Conservation (phyloP, 1,140 invertebrate species). For the Phymorhynchus buccinoides region DNA sequence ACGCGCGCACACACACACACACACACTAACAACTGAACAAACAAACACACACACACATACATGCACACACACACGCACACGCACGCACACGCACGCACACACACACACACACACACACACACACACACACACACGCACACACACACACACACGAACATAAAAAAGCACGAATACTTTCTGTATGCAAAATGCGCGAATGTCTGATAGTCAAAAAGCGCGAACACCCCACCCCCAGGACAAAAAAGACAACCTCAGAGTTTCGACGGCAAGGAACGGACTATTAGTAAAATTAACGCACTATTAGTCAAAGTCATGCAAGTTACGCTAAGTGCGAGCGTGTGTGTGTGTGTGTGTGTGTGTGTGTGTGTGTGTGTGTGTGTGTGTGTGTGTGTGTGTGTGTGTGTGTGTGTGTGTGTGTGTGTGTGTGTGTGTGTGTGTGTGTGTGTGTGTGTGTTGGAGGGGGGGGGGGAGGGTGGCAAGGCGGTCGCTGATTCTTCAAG, state of each 20-base stretch:
- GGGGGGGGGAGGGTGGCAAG: not conserved
- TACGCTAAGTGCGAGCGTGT: not conserved
- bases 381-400: constrained; percentile 17
- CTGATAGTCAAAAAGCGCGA: no score
- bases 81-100: constrained; percentile 4
- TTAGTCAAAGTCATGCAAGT: not conserved
- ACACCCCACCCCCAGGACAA: no score
- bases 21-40: no score
- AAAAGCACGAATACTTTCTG: not conserved
- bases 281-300: no score
- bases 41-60: no score
- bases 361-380: not conserved
- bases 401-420: constrained; percentile 14
- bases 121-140: not conserved
- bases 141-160: not conserved
- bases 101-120: constrained; percentile 13
- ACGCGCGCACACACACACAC: not conserved
- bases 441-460: constrained; percentile 1
- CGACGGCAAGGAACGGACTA: not conserved
- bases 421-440: constrained; percentile 14
- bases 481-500: not conserved
- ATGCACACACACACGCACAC: not conserved
- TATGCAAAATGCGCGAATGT: no score
- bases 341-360: not conserved
- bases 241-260: not conserved